Conservation (phyloP, 2,888 invertebrate genomes). For the Agrilus cyanescens region DNA sequence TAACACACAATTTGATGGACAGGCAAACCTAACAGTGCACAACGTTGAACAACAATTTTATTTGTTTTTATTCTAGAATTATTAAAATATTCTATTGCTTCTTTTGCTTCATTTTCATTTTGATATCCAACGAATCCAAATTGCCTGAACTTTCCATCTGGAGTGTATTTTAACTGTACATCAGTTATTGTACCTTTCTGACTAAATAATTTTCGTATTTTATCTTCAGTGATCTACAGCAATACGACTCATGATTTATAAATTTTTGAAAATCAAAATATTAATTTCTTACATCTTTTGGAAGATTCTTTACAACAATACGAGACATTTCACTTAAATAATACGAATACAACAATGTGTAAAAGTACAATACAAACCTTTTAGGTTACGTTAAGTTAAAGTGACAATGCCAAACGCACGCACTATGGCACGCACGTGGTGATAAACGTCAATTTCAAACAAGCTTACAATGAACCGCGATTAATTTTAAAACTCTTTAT, state of each 20-base stretch:
- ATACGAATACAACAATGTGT: neutral
- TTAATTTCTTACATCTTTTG: slow-evolving; percentile 58
- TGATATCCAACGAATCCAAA: slow-evolving; percentile 92
- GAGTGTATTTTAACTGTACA: slow-evolving; percentile 83
- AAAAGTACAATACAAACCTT: too few species aligned
- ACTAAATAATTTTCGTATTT: slow-evolving; percentile 63
- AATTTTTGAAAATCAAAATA: neutral
- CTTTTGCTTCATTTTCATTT: slow-evolving; percentile 63
- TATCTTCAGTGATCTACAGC: slow-evolving; percentile 67
- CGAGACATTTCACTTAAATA: slow-evolving; percentile 50
- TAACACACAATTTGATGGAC: neutral
- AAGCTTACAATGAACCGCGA: too few species aligned
- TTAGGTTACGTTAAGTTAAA: too few species aligned
- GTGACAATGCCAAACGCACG: too few species aligned
- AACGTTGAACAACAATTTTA: slow-evolving; percentile 66
- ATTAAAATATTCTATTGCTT: slow-evolving; percentile 69
- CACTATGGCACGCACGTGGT: too few species aligned
- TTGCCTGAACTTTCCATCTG: slow-evolving; percentile 81
- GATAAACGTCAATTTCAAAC: too few species aligned
- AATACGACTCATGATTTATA: slow-evolving; percentile 10
- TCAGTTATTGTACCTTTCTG: slow-evolving; percentile 83
- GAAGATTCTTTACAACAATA: slow-evolving; percentile 81
- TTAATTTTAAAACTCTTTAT: too few species aligned
- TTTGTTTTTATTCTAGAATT: slow-evolving; percentile 75
- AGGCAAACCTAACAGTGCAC: slow-evolving; percentile 48